A percentile compares a stretch with the other conserved stretches of the same genome.
phyloP scores from a whole-genome alignment of 2,797 vertebrate genomes.

The Myotis daubentonii region DNA sequence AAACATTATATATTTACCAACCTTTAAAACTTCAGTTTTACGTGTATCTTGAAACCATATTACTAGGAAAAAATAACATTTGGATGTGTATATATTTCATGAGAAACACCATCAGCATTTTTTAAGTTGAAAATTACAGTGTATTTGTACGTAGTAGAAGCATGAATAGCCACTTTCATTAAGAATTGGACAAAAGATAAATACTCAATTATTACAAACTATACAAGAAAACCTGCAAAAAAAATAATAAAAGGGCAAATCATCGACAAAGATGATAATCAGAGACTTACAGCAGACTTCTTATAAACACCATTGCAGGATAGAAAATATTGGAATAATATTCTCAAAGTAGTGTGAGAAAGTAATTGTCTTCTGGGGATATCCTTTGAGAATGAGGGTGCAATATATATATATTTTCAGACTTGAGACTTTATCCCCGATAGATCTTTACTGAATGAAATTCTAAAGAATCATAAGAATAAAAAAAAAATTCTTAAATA shows the following conservation, averaged over 20 bases:
- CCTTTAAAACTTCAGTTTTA: slow-evolving; percentile 10
- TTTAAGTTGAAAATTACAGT: slow-evolving; percentile 44
- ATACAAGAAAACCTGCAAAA: slow-evolving; percentile 48
- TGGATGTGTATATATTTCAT: slow-evolving; percentile 21
- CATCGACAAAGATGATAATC: not conserved
- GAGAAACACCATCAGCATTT: not conserved
- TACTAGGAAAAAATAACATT: slow-evolving; percentile 21
- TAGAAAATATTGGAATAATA: not conserved
- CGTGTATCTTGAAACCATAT: slow-evolving; percentile 2
- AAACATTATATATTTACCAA: not conserved
- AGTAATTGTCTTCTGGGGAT: not conserved
- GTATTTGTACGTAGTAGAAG: slow-evolving; percentile 35
- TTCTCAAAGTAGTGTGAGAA: not conserved
- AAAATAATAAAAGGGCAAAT: not conserved
- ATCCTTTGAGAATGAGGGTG: not conserved
- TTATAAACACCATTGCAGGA: not conserved
- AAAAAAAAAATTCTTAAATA: not conserved
- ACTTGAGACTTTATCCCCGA: not conserved
- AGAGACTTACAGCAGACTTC: not conserved
- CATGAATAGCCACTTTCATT: slow-evolving; percentile 53
- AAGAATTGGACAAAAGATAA: slow-evolving; percentile 61
- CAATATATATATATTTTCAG: not conserved
- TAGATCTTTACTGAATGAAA: not conserved
- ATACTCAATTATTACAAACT: slow-evolving; percentile 52
- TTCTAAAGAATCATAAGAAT: not conserved